Evolutionary conservation across 2,113 vertebrate species (phyloP).

Genomic region (Gadus chalcogrammus): DNA sequence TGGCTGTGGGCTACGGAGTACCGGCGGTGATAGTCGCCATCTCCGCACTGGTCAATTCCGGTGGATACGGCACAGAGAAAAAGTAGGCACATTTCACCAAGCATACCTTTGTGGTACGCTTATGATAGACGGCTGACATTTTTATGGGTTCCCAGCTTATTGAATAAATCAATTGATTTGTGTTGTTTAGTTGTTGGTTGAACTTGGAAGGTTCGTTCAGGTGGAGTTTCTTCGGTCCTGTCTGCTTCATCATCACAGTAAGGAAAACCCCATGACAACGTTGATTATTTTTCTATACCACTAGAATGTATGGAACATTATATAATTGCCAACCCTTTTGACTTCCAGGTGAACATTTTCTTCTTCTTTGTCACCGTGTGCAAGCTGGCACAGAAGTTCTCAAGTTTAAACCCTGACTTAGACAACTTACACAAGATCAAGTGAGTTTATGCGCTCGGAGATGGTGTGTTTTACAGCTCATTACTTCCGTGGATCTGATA

Average conservation of each 20-base stretch:
- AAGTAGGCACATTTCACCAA: conserved; percentile 65
- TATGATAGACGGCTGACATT: too few relatives aligned
- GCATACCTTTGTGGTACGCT: neutral
- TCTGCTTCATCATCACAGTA: conserved; percentile 74
- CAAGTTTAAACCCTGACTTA: conserved; percentile 79
- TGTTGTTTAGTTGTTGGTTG: conserved; percentile 78
- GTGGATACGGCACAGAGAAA: conserved; percentile 70
- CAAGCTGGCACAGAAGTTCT: conserved; percentile 80
- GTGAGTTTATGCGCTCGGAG: conserved; percentile 52
- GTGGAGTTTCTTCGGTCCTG: conserved; percentile 82
- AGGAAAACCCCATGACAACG: conserved; percentile 23
- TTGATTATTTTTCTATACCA: neutral
- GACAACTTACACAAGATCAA: conserved; percentile 74
- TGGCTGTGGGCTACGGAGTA: conserved; percentile 77
- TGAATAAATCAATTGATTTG: conserved; percentile 8
- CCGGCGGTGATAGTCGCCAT: conserved; percentile 76
- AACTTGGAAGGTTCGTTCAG: conserved; percentile 45
- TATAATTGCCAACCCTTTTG: neutral
- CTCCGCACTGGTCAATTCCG: conserved; percentile 55
- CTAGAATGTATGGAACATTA: neutral
- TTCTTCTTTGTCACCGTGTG: conserved; percentile 81
- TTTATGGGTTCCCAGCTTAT: neutral
- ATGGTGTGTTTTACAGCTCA: neutral
- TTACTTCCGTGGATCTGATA: neutral
- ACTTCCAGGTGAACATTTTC: conserved; percentile 71